Conservation (phyloP, 2,888 invertebrate species). For the Amphipoea oculea region DNA sequence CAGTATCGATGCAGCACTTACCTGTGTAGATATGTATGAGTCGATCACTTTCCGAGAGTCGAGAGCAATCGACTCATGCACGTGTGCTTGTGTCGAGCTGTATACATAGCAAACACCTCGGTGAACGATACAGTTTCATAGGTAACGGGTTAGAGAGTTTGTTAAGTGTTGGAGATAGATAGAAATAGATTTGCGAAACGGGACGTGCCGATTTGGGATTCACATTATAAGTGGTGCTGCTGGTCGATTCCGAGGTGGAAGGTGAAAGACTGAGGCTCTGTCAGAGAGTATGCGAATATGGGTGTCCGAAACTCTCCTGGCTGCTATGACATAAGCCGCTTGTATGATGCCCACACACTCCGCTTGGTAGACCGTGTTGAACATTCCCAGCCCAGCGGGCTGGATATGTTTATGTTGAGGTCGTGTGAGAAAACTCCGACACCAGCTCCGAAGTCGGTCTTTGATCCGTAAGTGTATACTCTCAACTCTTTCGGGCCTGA, state of each 20-base stretch:
- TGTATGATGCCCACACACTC: too few species aligned
- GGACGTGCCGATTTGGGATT: background rate
- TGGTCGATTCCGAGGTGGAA: background rate
- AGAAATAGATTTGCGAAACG: background rate
- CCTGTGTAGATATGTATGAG: background rate
- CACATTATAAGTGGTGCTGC: background rate
- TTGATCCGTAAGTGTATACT: too few species aligned
- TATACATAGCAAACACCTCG: slow-evolving; percentile 1
- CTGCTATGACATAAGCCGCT: too few species aligned
- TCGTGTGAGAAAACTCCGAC: too few species aligned
- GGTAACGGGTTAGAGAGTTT: background rate
- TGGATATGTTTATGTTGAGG: too few species aligned
- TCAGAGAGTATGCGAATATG: too few species aligned
- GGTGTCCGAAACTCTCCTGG: too few species aligned
- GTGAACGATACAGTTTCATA: background rate
- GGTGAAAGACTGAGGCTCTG: too few species aligned
- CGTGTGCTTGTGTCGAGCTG: slow-evolving; percentile 3
- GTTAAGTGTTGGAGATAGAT: background rate
- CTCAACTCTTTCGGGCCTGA: too few species aligned
- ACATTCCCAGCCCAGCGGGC: too few species aligned
- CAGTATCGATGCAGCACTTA: slow-evolving; percentile 7
- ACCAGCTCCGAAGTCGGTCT: too few species aligned
- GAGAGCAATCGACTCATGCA: slow-evolving; percentile 11
- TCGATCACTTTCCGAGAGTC: slow-evolving; percentile 15
- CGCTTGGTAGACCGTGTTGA: too few species aligned